A percentile compares a stretch with the other conserved stretches of the same genome.
Evolutionary conservation across 1,140 invertebrate genomes (phyloP).

Genomic region (Wasmannia auropunctata): DNA sequence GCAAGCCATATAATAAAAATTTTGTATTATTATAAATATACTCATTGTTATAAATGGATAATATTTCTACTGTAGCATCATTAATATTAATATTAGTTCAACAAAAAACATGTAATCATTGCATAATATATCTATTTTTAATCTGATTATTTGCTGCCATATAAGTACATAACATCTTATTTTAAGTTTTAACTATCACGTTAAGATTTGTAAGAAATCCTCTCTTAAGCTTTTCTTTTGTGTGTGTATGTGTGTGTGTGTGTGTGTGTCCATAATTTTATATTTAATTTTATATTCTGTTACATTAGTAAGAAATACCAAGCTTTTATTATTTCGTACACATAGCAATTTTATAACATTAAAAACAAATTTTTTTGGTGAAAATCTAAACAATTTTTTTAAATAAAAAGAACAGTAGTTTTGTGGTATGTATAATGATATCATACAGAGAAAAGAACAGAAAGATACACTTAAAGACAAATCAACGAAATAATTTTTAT

Average conservation of each 20-base stretch:
- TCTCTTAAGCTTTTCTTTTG: background rate
- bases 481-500: background rate
- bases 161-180: slow-evolving; percentile 25
- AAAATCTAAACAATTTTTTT: background rate
- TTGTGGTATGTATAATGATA: slow-evolving; percentile 9
- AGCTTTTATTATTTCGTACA: background rate
- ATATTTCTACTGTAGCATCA: slow-evolving; percentile 4
- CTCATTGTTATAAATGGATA: background rate
- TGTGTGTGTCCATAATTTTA: too few relatives aligned
- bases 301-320: too few relatives aligned
- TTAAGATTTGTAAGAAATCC: background rate
- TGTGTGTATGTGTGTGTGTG: background rate
- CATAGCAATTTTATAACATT: background rate
- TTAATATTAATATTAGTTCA: background rate
- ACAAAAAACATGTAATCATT: background rate
- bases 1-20: background rate
- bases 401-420: slow-evolving; percentile 22
- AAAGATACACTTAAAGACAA: background rate
- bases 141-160: background rate
- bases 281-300: too few relatives aligned
- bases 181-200: slow-evolving; percentile 21
- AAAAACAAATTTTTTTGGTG: background rate
- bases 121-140: slow-evolving; percentile 17
- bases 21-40: background rate
- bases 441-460: background rate